Percentiles rank a stretch among this genome's conserved stretches.
phyloP scores from a whole-genome alignment of 2,888 invertebrate species.

The Platycheirus rosarum region DNA sequence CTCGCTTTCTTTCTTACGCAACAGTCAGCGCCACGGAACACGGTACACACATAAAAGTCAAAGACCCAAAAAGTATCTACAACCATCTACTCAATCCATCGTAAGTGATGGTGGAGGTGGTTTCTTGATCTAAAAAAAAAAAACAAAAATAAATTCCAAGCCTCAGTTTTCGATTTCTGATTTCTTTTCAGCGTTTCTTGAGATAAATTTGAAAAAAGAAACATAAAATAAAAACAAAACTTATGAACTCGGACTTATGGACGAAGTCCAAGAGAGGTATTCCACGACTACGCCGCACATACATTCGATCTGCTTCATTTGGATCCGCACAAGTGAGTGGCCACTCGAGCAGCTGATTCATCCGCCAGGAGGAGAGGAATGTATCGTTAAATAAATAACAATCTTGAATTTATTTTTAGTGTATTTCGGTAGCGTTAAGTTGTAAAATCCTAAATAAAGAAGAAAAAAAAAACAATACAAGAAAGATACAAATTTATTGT shows the following conservation, averaged over 20 bases:
- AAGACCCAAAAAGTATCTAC: constrained; percentile 27
- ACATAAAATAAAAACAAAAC: constrained; percentile 46
- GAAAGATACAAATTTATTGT: constrained; percentile 56
- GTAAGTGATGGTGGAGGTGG: constrained; percentile 54
- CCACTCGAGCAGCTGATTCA: constrained; percentile 61
- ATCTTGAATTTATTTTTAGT: constrained; percentile 48
- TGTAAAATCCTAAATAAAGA: constrained; percentile 46
- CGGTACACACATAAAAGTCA: constrained; percentile 48
- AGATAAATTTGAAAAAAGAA: constrained; percentile 39
- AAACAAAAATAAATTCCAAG: constrained; percentile 20
- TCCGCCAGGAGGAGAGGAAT: constrained; percentile 45
- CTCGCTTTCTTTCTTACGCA: constrained; percentile 71
- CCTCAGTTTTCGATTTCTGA: constrained; percentile 68
- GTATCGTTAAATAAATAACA: constrained; percentile 23
- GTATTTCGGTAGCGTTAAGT: constrained; percentile 62
- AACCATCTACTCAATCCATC: constrained; percentile 30
- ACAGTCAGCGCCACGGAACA: constrained; percentile 60
- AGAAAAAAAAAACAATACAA: constrained; percentile 4
- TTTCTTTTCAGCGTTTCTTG: constrained; percentile 65
- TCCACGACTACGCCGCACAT: constrained; percentile 20
- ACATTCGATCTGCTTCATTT: constrained; percentile 60
- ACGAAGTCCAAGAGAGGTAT: constrained; percentile 2
- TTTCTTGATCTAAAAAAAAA: constrained; percentile 44
- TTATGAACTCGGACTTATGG: constrained; percentile 4
- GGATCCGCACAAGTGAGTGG: constrained; percentile 59